phyloP scores from a whole-genome alignment of 2,888 invertebrate species.

The Pheosia gnoma region DNA sequence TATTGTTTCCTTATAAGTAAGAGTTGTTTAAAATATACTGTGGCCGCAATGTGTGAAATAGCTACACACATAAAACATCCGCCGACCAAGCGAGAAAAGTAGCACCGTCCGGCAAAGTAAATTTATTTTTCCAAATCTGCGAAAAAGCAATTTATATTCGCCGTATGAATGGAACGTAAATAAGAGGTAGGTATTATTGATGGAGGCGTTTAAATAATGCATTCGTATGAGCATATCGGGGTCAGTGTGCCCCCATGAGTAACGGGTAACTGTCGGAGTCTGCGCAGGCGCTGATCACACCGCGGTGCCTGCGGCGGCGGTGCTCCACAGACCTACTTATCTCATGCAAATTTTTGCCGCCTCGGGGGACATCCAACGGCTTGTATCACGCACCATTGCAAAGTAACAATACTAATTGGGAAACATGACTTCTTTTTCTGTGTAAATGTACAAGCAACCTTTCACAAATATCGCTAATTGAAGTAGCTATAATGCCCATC shows the following conservation, averaged over 20 bases:
- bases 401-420: conserved; percentile 51
- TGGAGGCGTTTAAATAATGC: conserved; percentile 51
- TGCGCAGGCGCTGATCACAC: conserved; percentile 45
- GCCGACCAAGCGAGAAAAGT: conserved; percentile 33
- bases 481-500: not conserved
- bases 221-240: conserved; percentile 62
- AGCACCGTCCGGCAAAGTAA: conserved; percentile 25
- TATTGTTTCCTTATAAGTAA: conserved; percentile 33
- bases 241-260: conserved; percentile 71
- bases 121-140: conserved; percentile 18
- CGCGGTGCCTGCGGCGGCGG: conserved; percentile 32
- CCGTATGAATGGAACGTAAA: not conserved
- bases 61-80: not conserved
- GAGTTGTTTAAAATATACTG: conserved; percentile 25
- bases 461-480: too few relatives aligned
- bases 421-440: conserved; percentile 37
- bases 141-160: not conserved
- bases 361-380: conserved; percentile 46
- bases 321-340: conserved; percentile 61
- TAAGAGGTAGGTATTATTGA: conserved; percentile 28
- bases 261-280: conserved; percentile 68
- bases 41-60: not conserved
- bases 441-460: conserved; percentile 9
- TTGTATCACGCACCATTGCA: conserved; percentile 47
- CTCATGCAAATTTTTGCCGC: conserved; percentile 53